phyloP scores from a whole-genome alignment of 2,113 vertebrate genomes.

The Saccopteryx leptura region DNA sequence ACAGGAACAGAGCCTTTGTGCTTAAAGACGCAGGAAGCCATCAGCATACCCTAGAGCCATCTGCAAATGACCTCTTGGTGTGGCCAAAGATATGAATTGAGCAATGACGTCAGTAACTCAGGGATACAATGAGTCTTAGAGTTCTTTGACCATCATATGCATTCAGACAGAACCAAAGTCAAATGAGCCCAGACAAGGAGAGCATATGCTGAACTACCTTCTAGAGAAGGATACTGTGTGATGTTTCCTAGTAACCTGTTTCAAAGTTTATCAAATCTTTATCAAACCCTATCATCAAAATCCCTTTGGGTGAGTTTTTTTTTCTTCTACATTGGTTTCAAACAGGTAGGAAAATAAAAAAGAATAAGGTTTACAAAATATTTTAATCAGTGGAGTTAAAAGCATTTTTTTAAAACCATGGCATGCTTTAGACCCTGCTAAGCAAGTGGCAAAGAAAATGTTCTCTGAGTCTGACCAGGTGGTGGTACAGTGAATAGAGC shows the following conservation, averaged over 20 bases:
- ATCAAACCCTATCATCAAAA: not conserved
- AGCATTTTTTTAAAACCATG: not conserved
- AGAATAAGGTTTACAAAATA: not conserved
- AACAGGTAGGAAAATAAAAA: not conserved
- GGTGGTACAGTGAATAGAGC: too few species aligned
- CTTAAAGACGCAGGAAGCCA: not conserved
- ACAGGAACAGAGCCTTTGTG: not conserved
- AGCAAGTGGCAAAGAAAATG: not conserved
- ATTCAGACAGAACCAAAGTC: not conserved
- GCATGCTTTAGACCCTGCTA: not conserved
- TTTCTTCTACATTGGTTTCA: constrained; percentile 8
- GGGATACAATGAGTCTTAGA: not conserved
- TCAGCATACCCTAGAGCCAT: not conserved
- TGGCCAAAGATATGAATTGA: not conserved
- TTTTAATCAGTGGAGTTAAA: constrained; percentile 39
- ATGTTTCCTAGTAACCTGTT: constrained; percentile 1
- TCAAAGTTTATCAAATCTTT: constrained; percentile 52
- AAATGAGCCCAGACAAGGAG: not conserved
- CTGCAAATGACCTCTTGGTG: not conserved
- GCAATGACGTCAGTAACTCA: not conserved
- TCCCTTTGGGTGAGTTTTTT: not conserved
- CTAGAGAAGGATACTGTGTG: not conserved
- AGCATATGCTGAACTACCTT: not conserved
- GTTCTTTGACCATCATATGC: not conserved
- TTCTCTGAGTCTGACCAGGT: not conserved